Base-by-base conservation (phyloP, 2,888 invertebrate species). In the Volucella inflata region DNA sequence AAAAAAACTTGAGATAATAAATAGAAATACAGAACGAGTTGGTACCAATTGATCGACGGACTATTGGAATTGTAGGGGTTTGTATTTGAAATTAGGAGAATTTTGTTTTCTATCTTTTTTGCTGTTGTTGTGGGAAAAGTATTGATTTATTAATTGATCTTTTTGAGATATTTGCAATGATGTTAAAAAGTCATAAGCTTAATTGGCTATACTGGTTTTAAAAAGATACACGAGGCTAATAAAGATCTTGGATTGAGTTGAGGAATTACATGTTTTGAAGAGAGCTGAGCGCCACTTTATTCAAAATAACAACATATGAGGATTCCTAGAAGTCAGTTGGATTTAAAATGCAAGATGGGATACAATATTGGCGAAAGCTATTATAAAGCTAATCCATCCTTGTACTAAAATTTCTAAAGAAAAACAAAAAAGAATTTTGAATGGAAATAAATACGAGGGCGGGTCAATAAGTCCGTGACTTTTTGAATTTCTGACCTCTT, bases 1-100 rank as follows among this genome's bases (percentile, higher is more conserved):
- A 53, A 60, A 10, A 4, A 65, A 59, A 79, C 17, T 30, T 36
- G 10, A 64, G 59, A 51, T 62, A 40, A 14, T 68, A 75, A 65
- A 75, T 70, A 53, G 67, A 76, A 64, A 50, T 30, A 30, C 60
- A 76, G 65, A 85, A 85, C 81, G 68, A 85, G 85, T 79, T 71
- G 55, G 38, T 62, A 40, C n/a, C 44, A 68, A 74, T 59, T 48
- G 46, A 62, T 16, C 62, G 62, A 62, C 46, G 16, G 64, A 72
- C 60, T 70, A 70, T 57, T 44, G 53, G 51, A 74, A 59, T 59
- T 44, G 6, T 30, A 30, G 30, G 6, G 30, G 0, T 30, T 30
- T 30, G 30, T 30, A 38, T 60, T 67, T 68, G 64, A 51, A 78
- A 46, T 53, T 70, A 50, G 12, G 46, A 3, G 16, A 59, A 14